A percentile compares a stretch with the other conserved stretches of the same genome.
phyloP scores from a whole-genome alignment of 2,113 vertebrate species.

The Galemys pyrenaicus region DNA sequence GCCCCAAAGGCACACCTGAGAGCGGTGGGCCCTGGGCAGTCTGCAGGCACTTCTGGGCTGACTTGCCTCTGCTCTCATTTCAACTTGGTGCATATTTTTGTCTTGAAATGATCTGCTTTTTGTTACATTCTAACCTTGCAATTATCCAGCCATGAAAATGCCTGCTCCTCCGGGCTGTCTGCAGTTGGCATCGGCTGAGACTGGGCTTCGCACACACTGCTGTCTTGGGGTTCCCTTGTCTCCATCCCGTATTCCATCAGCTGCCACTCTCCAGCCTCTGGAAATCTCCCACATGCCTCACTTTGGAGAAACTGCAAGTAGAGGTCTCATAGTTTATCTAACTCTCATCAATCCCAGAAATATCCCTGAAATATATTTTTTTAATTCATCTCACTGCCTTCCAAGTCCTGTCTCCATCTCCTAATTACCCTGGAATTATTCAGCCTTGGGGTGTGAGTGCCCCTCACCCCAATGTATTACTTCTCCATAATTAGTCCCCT shows the following conservation, averaged over 20 bases:
- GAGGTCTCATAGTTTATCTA: not conserved
- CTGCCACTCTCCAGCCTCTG: not conserved
- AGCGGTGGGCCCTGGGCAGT: fast-evolving
- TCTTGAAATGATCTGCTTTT: not conserved
- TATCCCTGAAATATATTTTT: slow-evolving; percentile 10
- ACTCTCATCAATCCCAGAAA: not conserved
- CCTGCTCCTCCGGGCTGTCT: not conserved
- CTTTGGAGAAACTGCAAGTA: not conserved
- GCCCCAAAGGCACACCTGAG: not conserved
- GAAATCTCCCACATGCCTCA: not conserved
- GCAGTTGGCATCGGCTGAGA: not conserved
- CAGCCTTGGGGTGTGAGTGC: not conserved
- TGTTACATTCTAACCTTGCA: not conserved
- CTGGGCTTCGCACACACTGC: not conserved
- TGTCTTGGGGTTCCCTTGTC: not conserved
- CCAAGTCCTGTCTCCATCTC: not conserved
- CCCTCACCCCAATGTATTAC: not conserved
- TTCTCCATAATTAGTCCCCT: not conserved
- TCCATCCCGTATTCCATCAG: not conserved
- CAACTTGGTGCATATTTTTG: not conserved
- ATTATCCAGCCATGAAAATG: not conserved
- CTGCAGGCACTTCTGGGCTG: not conserved
- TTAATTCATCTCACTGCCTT: not conserved
- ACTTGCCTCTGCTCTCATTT: not conserved
- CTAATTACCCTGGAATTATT: not conserved